These are phyloP conservation scores for Darevskia mixta DNA, from an alignment of 2,797 vertebrate species.

Conservation along the genomic window DNA sequence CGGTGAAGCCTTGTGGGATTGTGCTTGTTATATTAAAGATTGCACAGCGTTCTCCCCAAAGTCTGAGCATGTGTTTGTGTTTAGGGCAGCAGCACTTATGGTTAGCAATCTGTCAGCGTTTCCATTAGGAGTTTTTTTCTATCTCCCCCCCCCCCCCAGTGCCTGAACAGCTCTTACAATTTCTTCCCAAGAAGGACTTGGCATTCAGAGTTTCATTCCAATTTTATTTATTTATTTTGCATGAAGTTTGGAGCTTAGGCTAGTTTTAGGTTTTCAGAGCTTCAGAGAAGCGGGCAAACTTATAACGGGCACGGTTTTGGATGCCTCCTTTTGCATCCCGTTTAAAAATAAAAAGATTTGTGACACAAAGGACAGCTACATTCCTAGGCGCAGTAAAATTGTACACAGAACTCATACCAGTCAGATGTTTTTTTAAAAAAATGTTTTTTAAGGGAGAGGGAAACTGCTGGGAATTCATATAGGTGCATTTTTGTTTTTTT, in stretches of 20 bases:
- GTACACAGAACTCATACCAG: neutral
- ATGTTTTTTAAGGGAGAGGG: neutral
- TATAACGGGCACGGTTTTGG: conserved; percentile 63
- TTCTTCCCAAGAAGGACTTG: conserved; percentile 70
- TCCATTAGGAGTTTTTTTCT: conserved; percentile 54
- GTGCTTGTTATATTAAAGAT: conserved; percentile 52
- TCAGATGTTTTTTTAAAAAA: too few relatives aligned
- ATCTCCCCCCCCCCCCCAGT: conserved; percentile 54
- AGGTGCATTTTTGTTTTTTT: neutral
- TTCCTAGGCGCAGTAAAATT: neutral
- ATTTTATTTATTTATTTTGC: conserved; percentile 53
- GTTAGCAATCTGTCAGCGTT: conserved; percentile 58
- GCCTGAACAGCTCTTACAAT: conserved; percentile 67
- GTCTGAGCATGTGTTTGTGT: conserved; percentile 36
- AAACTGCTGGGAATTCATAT: neutral
- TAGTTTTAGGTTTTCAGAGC: conserved; percentile 69
- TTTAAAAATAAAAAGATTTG: conserved; percentile 30
- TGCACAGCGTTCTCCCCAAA: conserved; percentile 28
- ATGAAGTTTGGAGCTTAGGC: conserved; percentile 69
- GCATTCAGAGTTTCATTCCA: conserved; percentile 64
- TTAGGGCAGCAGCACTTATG: conserved; percentile 50
- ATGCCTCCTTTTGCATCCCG: conserved; percentile 65
- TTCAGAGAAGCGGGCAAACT: conserved; percentile 51
- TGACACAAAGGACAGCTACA: neutral
- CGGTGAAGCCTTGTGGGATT: conserved; percentile 25